Conservation (phyloP, 2,113 vertebrate genomes). For the Gopherus evgoodei region DNA sequence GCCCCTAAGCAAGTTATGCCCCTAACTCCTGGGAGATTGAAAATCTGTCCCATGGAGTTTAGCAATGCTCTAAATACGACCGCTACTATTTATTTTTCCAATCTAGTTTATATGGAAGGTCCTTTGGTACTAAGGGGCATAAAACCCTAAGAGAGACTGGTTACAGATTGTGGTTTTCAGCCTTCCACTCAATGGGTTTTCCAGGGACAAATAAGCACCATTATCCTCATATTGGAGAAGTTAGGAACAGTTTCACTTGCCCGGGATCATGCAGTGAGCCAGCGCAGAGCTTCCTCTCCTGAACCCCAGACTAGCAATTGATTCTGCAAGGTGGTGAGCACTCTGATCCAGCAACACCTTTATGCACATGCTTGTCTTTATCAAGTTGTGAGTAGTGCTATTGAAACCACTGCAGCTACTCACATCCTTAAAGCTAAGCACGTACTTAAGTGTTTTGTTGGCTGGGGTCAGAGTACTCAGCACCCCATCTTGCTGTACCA, state of each 20-base stretch:
- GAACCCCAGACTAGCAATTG: not conserved
- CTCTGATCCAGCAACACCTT: not conserved
- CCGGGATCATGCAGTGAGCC: not conserved
- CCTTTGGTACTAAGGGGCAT: not conserved
- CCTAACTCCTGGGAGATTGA: not conserved
- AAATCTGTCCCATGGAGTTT: not conserved
- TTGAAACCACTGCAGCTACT: not conserved
- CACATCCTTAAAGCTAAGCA: not conserved
- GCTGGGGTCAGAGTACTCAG: not conserved
- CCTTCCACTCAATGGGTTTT: not conserved
- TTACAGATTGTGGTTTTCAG: not conserved
- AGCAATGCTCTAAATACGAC: not conserved
- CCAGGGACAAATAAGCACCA: not conserved
- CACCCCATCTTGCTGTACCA: too few species aligned
- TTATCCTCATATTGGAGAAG: not conserved
- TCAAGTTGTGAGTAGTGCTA: not conserved
- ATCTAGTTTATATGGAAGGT: not conserved
- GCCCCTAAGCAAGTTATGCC: not conserved
- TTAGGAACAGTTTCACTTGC: not conserved
- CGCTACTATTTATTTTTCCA: not conserved
- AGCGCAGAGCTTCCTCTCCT: not conserved
- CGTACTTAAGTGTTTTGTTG: not conserved
- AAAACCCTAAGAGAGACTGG: not conserved
- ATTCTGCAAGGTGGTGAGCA: not conserved
- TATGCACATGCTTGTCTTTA: not conserved